These are phyloP conservation scores for Neosilurus hyrtlii DNA, from an alignment of 2,797 vertebrate genomes.

Conservation along the genomic window DNA sequence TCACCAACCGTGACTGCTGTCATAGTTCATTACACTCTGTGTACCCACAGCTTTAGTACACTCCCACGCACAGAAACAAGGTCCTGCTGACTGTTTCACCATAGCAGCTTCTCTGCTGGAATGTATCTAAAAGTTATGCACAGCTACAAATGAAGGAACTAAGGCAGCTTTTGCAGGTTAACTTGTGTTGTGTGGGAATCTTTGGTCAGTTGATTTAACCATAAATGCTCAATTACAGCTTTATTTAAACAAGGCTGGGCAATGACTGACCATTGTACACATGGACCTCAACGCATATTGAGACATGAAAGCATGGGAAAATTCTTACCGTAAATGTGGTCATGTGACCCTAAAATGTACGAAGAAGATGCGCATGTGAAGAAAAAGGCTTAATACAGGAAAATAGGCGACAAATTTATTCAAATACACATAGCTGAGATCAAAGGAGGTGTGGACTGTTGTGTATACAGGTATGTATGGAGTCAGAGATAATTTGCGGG, in stretches of 20 bases:
- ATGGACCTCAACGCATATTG: neutral
- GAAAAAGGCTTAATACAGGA: too few species aligned
- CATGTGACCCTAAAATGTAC: too few species aligned
- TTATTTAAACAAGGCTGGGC: neutral
- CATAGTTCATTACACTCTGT: slow-evolving; percentile 45
- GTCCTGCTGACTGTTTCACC: slow-evolving; percentile 38
- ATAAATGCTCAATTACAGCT: too few species aligned
- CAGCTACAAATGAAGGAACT: neutral
- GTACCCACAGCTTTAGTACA: slow-evolving; percentile 18
- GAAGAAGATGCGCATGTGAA: too few species aligned
- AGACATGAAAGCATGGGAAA: too few species aligned
- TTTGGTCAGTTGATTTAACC: neutral
- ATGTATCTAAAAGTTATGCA: slow-evolving; percentile 4
- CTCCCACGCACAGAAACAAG: slow-evolving; percentile 20
- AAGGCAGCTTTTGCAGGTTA: neutral
- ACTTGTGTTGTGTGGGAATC: neutral
- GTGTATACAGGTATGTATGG: too few species aligned
- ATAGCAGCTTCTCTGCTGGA: slow-evolving; percentile 13
- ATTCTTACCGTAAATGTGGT: too few species aligned
- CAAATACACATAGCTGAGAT: too few species aligned
- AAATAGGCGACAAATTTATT: too few species aligned
- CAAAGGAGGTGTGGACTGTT: too few species aligned
- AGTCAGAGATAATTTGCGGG: too few species aligned
- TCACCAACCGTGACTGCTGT: slow-evolving; percentile 49
- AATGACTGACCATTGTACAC: neutral